Evolutionary conservation across 2,888 invertebrate species (phyloP), one percentile per base, ranked within the genome.

Genomic region (Calameuta pallipes): DNA sequence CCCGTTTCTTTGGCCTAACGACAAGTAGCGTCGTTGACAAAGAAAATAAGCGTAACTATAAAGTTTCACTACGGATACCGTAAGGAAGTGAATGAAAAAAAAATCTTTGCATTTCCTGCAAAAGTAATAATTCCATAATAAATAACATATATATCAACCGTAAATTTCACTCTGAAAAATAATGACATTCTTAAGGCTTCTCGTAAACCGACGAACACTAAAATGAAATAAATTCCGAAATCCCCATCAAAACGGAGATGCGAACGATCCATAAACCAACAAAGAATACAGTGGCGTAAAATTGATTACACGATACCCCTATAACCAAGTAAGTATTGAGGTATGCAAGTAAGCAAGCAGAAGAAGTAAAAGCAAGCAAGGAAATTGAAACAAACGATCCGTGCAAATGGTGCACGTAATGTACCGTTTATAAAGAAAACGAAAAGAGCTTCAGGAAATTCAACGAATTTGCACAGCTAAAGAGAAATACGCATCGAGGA

Each of bases 161-260:
- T 56, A 56, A 9, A 9, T 23, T 6, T 23, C 23, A 56, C 23
- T 56, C 56, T 9, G 9, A 56, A 41, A 41, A 15, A 2, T 6
- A 23, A 56, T 56, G 56, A 56, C 6, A 23, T 56, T 73, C 36
- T 75, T 77, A 41, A 35, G 75, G 30, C 74, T 83, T 83, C n/a
- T 82, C 82, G 74, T 77, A 82, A 56, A 83, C 75, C 68, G 82
- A 80, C 36, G 79, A 23, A 23, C 9, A 56, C 23, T 23, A 9
- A 23, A 56, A 23, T 56, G 2, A 56, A 23, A 56, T 56, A 56
- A 56, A 56, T 56, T 56, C 9, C 56, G 23, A 56, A 56, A 56
- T 23, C 9, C 9, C 56, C 56, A 56, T 56, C 23, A 56, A 56
- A 23, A 56, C 9, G 56, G 23, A 23, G 23, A 23, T 56, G 23